Evolutionary conservation across 2,797 vertebrate species (phyloP).

Genomic region (Alca torda): DNA sequence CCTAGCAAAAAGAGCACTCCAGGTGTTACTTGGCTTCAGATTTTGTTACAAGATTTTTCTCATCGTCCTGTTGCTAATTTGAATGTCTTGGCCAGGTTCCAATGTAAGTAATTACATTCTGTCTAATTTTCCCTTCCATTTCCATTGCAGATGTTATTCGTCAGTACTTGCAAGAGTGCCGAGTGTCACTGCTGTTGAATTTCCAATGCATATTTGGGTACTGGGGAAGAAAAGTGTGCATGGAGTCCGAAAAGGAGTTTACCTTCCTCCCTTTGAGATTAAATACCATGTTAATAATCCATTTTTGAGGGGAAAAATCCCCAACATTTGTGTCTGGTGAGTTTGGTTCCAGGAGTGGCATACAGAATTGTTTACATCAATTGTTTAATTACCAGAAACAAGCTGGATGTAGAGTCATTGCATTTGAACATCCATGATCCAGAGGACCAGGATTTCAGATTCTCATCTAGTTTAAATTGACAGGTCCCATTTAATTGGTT

Average conservation of each 20-base stretch:
- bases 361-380: background rate
- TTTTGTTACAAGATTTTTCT: constrained; percentile 5
- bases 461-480: background rate
- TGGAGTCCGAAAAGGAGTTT: background rate
- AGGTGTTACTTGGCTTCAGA: constrained; percentile 8
- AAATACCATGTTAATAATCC: background rate
- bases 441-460: background rate
- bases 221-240: background rate
- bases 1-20: background rate
- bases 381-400: constrained; percentile 2
- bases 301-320: background rate
- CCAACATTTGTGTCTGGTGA: accelerated
- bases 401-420: background rate
- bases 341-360: background rate
- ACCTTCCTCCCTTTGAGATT: background rate
- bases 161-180: background rate
- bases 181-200: background rate
- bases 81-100: constrained; percentile 7
- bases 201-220: background rate
- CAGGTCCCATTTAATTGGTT: background rate
- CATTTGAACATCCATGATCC: background rate
- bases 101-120: background rate
- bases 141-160: constrained; percentile 23
- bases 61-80: background rate
- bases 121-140: background rate